phyloP scores from a whole-genome alignment of 2,797 vertebrate genomes.

The Naso thynnoides region DNA sequence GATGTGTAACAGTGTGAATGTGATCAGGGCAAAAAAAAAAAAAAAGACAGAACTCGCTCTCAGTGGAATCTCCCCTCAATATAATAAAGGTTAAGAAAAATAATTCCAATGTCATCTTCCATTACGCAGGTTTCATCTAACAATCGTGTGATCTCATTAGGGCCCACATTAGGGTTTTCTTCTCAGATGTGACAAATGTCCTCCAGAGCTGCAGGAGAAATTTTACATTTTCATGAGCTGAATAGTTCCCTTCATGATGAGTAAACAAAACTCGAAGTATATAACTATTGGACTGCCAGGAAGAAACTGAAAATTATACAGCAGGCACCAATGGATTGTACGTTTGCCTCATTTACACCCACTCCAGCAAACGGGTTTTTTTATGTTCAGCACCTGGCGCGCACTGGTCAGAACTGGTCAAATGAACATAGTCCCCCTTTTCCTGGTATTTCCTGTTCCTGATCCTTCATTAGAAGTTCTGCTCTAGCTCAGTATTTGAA shows the following conservation, averaged over 20 bases:
- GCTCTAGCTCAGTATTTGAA: background rate
- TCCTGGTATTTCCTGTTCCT: background rate
- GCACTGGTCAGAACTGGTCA: too few species aligned
- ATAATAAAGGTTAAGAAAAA: too few species aligned
- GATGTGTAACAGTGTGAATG: too few species aligned
- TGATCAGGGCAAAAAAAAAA: too few species aligned
- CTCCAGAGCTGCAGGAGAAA: background rate
- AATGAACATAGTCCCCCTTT: too few species aligned
- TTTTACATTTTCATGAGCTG: background rate
- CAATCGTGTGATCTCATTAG: too few species aligned
- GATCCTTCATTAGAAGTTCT: background rate
- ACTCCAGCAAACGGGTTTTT: too few species aligned
- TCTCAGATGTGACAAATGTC: background rate
- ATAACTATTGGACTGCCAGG: background rate
- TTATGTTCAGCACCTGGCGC: too few species aligned
- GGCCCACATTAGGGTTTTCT: background rate
- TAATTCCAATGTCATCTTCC: too few species aligned
- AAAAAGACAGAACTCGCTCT: too few species aligned
- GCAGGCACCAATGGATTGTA: background rate
- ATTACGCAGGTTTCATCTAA: too few species aligned
- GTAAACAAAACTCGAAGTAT: background rate
- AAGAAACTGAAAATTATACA: background rate
- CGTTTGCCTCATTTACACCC: background rate
- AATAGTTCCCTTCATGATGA: background rate
- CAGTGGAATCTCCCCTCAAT: too few species aligned